These are phyloP conservation scores for Elephas maximus DNA, from an alignment of 2,113 vertebrate species.

Conservation along the genomic window DNA sequence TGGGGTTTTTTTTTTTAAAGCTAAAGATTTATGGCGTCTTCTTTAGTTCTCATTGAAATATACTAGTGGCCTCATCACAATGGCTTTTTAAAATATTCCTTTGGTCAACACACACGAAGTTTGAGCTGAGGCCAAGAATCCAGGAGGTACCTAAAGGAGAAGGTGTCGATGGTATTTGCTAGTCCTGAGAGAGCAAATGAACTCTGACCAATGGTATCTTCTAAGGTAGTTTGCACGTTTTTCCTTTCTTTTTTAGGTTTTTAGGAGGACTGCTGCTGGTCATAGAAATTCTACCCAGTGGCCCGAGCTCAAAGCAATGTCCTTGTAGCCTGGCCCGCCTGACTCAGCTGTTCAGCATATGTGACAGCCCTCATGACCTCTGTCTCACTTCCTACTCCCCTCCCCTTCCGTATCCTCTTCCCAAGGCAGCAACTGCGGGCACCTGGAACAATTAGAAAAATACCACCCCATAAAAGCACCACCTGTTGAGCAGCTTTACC, in stretches of 20 bases:
- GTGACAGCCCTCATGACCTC: not conserved
- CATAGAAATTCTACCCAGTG: not conserved
- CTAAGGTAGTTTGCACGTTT: not conserved
- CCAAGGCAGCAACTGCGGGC: constrained; percentile 10
- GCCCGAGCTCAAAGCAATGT: not conserved
- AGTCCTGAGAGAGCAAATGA: not conserved
- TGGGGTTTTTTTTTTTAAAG: not conserved
- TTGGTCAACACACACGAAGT: not conserved
- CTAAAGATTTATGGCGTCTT: not conserved
- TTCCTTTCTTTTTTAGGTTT: not conserved
- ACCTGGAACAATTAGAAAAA: not conserved
- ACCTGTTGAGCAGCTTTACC: not conserved
- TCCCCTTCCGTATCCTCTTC: not conserved
- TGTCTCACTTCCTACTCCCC: not conserved
- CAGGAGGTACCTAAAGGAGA: not conserved
- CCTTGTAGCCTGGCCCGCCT: not conserved
- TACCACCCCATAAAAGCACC: not conserved
- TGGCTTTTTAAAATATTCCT: not conserved
- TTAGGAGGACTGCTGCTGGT: not conserved
- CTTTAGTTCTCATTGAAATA: not conserved
- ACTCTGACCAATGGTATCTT: not conserved
- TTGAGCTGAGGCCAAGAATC: not conserved
- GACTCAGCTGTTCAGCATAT: not conserved
- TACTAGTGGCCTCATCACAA: not conserved
- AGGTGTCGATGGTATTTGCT: not conserved